Conservation (phyloP, 2,113 vertebrate genomes). For the Aegypius monachus region DNA sequence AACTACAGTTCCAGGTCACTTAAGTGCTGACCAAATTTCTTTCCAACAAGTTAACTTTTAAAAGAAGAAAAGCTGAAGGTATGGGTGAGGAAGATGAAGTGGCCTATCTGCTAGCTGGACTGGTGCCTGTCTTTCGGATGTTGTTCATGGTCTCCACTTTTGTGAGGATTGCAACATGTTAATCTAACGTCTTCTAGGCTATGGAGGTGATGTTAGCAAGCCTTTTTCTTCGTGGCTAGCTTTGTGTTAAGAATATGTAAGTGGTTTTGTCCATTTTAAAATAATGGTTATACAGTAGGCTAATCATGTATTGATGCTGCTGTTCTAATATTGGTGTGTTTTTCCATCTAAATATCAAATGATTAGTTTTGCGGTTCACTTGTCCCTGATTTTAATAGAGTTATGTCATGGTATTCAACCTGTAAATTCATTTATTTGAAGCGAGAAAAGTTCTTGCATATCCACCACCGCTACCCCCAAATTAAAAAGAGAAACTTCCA, state of each 20-base stretch:
- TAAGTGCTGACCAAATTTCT: no score
- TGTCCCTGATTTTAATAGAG: no score
- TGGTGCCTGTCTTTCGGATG: not conserved
- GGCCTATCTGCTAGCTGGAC: no score
- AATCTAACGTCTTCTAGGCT: no score
- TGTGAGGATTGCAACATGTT: not conserved
- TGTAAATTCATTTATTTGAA: not conserved
- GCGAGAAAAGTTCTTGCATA: rapidly evolving
- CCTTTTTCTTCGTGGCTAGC: not conserved
- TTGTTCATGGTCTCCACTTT: not conserved
- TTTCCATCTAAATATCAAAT: not conserved
- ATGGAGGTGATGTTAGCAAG: not conserved
- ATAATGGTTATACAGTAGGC: rapidly evolving
- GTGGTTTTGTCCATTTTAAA: not conserved
- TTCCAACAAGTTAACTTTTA: not conserved
- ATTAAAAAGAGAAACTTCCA: not conserved
- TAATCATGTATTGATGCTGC: not conserved
- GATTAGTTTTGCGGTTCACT: not conserved
- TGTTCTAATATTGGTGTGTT: not conserved
- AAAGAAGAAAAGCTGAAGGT: not conserved
- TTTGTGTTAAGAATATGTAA: not conserved
- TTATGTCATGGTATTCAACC: not conserved
- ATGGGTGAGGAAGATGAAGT: not conserved
- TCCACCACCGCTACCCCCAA: no score
- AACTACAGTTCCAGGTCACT: not conserved